Evolutionary conservation across 1,140 invertebrate genomes (phyloP).

Genomic region (Drosophila mauritiana): DNA sequence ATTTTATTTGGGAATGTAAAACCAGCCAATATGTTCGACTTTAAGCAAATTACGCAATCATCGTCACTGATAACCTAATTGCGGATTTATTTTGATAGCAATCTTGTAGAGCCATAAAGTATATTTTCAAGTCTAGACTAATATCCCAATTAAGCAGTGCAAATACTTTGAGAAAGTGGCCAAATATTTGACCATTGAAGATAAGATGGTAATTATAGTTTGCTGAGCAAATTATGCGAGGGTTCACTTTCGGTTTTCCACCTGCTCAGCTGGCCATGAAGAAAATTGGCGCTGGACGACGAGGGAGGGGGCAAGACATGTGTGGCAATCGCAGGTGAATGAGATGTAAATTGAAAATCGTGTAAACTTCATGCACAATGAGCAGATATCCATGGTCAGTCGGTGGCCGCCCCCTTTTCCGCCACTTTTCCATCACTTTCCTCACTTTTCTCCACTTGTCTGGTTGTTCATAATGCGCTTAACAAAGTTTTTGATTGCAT

Average conservation of each 20-base stretch:
- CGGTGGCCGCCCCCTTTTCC: constrained; percentile 16
- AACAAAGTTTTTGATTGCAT: constrained; percentile 73
- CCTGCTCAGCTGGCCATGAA: constrained; percentile 23
- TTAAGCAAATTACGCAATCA: not conserved
- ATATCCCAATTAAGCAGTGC: constrained; percentile 10
- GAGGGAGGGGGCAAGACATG: not conserved
- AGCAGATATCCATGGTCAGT: constrained; percentile 61
- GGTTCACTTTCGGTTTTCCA: constrained; percentile 51
- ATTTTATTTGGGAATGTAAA: too few species aligned
- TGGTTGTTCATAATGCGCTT: constrained; percentile 63
- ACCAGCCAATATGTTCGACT: too few species aligned
- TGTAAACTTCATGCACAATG: constrained; percentile 78
- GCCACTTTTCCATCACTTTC: constrained; percentile 9
- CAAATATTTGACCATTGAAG: constrained; percentile 55
- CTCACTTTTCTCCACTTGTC: constrained; percentile 20
- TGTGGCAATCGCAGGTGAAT: constrained; percentile 53
- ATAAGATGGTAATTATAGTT: constrained; percentile 35
- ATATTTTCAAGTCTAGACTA: constrained; percentile 4
- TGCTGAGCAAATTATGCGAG: constrained; percentile 31
- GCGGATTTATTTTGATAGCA: not conserved
- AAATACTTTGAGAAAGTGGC: constrained; percentile 42
- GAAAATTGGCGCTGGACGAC: not conserved
- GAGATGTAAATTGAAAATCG: constrained; percentile 48
- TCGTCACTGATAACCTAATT: constrained; percentile 25
- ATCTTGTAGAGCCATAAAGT: not conserved